Conservation (phyloP, 2,888 invertebrate genomes). For the Stenodera caucasica region DNA sequence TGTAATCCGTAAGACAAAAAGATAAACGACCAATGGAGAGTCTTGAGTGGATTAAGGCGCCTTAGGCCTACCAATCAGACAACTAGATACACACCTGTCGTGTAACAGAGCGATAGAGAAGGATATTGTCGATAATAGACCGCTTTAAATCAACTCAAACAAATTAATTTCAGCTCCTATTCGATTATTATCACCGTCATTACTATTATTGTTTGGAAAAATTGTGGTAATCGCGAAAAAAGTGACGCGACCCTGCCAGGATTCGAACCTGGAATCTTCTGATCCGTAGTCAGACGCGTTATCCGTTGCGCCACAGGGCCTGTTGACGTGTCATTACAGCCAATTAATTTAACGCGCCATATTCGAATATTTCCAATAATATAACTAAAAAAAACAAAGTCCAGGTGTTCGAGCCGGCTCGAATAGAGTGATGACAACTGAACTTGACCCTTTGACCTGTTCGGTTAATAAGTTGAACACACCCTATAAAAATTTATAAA, state of each 20-base stretch:
- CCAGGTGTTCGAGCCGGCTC: conserved; percentile 1
- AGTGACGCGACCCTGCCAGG: conserved; percentile 57
- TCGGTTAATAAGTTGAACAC: conserved; percentile 9
- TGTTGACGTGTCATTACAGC: conserved; percentile 20
- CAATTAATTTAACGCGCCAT: not conserved
- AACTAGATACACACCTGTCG: conserved; percentile 44
- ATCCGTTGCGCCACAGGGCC: conserved; percentile 63
- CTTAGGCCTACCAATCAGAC: conserved; percentile 49
- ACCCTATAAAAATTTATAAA: conserved; percentile 1
- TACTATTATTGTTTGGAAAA: not conserved
- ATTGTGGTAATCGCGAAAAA: too few relatives aligned
- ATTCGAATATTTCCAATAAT: too few relatives aligned
- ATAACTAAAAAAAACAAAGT: not conserved
- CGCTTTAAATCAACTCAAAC: too few relatives aligned
- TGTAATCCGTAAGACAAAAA: conserved; percentile 46
- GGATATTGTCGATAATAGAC: not conserved
- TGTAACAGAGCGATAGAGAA: not conserved
- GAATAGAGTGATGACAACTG: conserved; percentile 11
- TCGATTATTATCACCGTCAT: too few relatives aligned
- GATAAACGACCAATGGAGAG: conserved; percentile 46
- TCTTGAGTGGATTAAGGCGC: conserved; percentile 36
- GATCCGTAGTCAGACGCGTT: conserved; percentile 63
- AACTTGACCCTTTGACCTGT: conserved; percentile 9
- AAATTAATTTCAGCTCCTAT: too few relatives aligned
- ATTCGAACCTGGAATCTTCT: conserved; percentile 62